Conservation (phyloP, 2,797 vertebrate species). For the Myoxocephalus aenaeus region DNA sequence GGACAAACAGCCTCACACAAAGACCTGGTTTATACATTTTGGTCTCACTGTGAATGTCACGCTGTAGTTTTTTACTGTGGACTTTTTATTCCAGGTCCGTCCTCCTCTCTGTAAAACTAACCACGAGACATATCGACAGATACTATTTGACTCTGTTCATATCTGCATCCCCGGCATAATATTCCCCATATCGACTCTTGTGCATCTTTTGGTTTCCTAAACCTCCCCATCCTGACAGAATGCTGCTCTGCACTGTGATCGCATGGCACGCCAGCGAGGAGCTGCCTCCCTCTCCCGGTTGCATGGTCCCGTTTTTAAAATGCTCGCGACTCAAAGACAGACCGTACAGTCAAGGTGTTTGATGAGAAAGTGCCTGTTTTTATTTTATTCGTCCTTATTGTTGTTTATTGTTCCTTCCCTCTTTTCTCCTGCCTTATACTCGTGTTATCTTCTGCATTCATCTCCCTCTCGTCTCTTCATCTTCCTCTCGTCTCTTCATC, state of each 20-base stretch:
- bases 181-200: constrained; percentile 53
- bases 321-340: constrained; percentile 47
- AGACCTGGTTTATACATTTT: too few species aligned
- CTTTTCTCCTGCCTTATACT: too few species aligned
- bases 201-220: constrained; percentile 65
- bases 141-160: constrained; percentile 62
- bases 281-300: constrained; percentile 60
- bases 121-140: constrained; percentile 11
- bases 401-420: constrained; percentile 28
- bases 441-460: constrained; percentile 1
- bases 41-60: too few species aligned
- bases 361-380: constrained; percentile 5
- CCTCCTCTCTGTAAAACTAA: not conserved
- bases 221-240: constrained; percentile 64
- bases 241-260: constrained; percentile 66
- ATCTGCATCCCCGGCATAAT: constrained; percentile 61
- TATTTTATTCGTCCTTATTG: constrained; percentile 14
- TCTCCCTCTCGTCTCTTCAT: not conserved
- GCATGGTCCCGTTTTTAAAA: constrained; percentile 74
- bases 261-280: constrained; percentile 72
- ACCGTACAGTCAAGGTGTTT: constrained; percentile 32
- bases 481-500: not conserved
- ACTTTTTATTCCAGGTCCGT: too few species aligned
- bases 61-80: too few species aligned
- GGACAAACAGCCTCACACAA: too few species aligned